Evolutionary conservation across 2,888 invertebrate genomes (phyloP).

Genomic region (Cryptus viduatorius): DNA sequence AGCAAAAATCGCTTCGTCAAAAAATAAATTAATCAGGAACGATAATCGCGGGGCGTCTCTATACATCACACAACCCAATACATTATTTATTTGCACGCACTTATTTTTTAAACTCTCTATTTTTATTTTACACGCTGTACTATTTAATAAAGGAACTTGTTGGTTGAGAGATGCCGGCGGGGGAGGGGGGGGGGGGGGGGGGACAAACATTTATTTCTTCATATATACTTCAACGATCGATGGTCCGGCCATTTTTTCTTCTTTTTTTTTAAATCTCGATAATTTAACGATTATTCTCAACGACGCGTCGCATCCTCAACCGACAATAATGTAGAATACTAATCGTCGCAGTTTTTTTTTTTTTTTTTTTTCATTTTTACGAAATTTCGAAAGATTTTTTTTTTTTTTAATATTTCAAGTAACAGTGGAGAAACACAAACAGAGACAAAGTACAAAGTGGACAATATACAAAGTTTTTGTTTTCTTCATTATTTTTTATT

Average conservation of each 20-base stretch:
- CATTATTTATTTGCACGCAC: conserved; percentile 54
- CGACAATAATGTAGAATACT: conserved; percentile 27
- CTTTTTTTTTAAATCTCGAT: neutral
- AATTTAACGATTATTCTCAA: neutral
- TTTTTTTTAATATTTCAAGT: neutral
- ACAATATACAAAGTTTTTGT: neutral
- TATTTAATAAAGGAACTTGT: conserved; percentile 9
- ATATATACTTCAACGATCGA: conserved; percentile 16
- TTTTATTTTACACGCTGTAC: conserved; percentile 37
- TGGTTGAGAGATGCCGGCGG: conserved; percentile 37
- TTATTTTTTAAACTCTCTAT: conserved; percentile 43
- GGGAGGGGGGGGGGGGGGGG: too few species aligned
- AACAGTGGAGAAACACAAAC: neutral
- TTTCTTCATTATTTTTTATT: neutral
- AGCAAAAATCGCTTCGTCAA: conserved; percentile 50
- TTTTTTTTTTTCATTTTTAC: neutral
- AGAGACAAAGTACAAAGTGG: neutral
- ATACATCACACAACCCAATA: conserved; percentile 54
- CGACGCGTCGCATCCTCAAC: conserved; percentile 43
- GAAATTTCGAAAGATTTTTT: conserved; percentile 10
- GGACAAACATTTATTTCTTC: neutral
- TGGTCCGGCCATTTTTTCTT: neutral
- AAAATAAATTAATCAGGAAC: conserved; percentile 59
- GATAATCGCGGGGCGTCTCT: conserved; percentile 55
- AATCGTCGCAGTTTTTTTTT: conserved; percentile 2